phyloP scores from a whole-genome alignment of 2,888 invertebrate species.

The Unio pictorum region DNA sequence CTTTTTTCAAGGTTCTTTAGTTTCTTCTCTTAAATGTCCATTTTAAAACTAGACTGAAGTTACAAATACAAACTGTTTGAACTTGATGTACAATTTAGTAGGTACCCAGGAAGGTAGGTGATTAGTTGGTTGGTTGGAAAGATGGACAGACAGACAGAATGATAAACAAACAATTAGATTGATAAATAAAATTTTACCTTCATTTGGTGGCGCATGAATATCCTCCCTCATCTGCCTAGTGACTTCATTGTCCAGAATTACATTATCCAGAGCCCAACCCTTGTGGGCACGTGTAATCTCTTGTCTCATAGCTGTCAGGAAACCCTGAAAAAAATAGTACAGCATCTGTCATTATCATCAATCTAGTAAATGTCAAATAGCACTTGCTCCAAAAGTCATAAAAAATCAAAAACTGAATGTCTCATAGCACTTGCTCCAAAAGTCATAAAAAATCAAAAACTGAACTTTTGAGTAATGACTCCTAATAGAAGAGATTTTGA shows the following conservation, averaged over 20 bases:
- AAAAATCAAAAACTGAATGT: neutral
- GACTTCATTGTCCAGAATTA: conserved; percentile 71
- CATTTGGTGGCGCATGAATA: conserved; percentile 85
- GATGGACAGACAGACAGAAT: too few species aligned
- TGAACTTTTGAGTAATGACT: too few species aligned
- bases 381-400: neutral
- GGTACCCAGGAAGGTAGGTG: too few species aligned
- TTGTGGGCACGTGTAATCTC: conserved; percentile 72
- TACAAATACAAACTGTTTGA: too few species aligned
- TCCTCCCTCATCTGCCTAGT: conserved; percentile 72
- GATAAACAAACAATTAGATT: too few species aligned
- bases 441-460: neutral
- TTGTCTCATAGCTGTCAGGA: conserved; percentile 73
- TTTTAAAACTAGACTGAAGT: too few species aligned
- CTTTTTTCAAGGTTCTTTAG: too few species aligned
- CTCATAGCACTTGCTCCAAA: neutral
- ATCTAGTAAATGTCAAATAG: neutral
- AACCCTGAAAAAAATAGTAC: conserved; percentile 60
- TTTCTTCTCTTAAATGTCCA: too few species aligned
- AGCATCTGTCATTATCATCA: neutral
- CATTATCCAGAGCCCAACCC: conserved; percentile 72
- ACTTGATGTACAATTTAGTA: too few species aligned
- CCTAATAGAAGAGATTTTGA: too few species aligned
- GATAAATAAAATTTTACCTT: conserved; percentile 75
- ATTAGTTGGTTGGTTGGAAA: too few species aligned